Evolutionary conservation across 2,797 vertebrate species (phyloP), one percentile per base, ranked within the genome.

Genomic region (Microctenopoma lineatum): DNA sequence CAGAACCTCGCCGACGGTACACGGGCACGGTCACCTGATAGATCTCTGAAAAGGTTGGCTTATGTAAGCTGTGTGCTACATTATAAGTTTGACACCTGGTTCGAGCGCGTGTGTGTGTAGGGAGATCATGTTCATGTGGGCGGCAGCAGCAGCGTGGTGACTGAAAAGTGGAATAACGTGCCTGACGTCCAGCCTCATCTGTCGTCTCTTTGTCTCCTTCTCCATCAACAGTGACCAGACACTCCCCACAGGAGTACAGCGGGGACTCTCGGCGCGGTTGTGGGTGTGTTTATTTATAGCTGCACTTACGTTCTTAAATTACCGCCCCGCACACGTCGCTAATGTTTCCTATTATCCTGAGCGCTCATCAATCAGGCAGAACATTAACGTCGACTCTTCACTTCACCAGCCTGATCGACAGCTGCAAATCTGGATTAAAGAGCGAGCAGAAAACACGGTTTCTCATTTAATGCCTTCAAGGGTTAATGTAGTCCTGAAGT

Each of bases 81-180:
- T 55, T 39, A 58, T 46, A 53, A 29, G 45, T 50, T 32, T 38
- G 38, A 64, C 50, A 54, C n/a, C 46, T 1, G 38, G 42, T 13
- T 8, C 11, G 25, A n/a, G 8, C 9, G 42, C 34, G 11, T 52
- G 47, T 54, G 29, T 53, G 51, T 53, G 51, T 60, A 71, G 75
- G 71, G 75, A 60, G 87, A 90, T 89, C 48, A 32, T 70, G 83
- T 91, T 91, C 75, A 67, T 79, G 59, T 41, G 55, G 85, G 74
- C 60, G 75, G 84, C 64, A 65, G 42, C 62, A 66, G 71, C 39
- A 77, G 81, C 41, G 83, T 63, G 80, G 66, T 47, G 70, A 52
- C 44, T 68, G 64, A 63, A 80, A 88, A 92, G 87, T 68, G 66
- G 84, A 66, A 63, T 34, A 84, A 93, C 86, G 76, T 88, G 89